Base-by-base conservation (phyloP, 1,140 invertebrate species). In the Drosophila nebulosa region DNA sequence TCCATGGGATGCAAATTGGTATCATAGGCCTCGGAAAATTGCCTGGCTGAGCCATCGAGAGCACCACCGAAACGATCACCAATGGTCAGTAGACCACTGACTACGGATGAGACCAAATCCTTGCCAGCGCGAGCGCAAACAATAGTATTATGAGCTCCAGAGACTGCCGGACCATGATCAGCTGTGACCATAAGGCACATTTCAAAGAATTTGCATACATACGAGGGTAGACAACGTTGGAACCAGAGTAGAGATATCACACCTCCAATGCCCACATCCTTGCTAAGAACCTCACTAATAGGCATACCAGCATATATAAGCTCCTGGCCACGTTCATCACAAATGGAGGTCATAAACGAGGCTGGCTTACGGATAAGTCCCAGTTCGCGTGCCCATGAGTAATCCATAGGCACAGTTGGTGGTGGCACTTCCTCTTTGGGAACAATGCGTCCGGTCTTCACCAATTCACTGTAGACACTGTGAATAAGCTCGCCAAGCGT, bases 171-270 rank as follows among this genome's bases (percentile, higher is more conserved):
- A 22, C 99, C 99, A 92, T 99, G 99, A 93, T 99, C 99, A 53
- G 99, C 99, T 0, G 99, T 99, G 27, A 99, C 96, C 95, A 99
- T 99, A 26, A 99, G 92, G 89, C 98, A 99, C 97, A 99, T 99
- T 93, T 99, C 99, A 75, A 99, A 96, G 93, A 99, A 99, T 92
- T 99, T 98, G 91, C 97, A 97, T 22, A 98, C 98, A 92, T 98
- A 98, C 0, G 95, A 93, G 0, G 99, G 98, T 12, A 99, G 92
- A 83, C 98, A 97, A 36, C 98, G 94, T 91, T 99, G 98, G 94
- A 99, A 99, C 99, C 99, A 99, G 3, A 99, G 93, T 36, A 99
- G 92, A 24, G 97, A 98, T 52, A 99, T 96, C 3, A 99, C 99
- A 24, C 99, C 99, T 18, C 99, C 99, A 70, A 99, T 97, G 18